Evolutionary conservation across 2,113 vertebrate species (phyloP).

Genomic region (Clinocottus analis): DNA sequence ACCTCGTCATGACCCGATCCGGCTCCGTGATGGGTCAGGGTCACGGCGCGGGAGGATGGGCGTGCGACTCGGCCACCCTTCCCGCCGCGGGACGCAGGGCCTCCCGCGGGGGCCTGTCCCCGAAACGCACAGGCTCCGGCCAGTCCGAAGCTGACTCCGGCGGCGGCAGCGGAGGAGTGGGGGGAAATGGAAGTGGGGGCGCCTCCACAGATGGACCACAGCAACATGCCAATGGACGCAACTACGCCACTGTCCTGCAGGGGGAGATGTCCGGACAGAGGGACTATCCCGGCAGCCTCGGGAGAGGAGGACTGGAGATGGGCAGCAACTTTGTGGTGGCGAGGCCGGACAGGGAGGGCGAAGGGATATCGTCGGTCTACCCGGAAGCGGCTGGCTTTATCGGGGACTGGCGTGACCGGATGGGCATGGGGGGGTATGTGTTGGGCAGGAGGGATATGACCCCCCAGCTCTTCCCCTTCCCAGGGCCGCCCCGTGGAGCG

Average conservation of each 20-base stretch:
- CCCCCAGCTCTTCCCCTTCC: constrained; percentile 82
- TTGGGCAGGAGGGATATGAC: constrained; percentile 83
- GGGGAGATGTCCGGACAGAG: constrained; percentile 72
- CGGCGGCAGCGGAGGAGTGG: constrained; percentile 29
- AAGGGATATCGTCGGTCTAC: constrained; percentile 78
- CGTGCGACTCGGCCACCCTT: constrained; percentile 81
- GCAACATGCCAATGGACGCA: constrained; percentile 62
- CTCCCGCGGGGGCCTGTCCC: constrained; percentile 69
- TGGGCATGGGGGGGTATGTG: constrained; percentile 79
- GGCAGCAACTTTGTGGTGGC: constrained; percentile 82
- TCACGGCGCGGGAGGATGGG: constrained; percentile 71
- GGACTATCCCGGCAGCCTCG: constrained; percentile 77
- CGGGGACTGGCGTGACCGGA: constrained; percentile 82
- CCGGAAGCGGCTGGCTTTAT: constrained; percentile 77
- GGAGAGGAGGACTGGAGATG: constrained; percentile 81
- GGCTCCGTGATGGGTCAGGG: constrained; percentile 75
- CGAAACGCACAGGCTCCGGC: constrained; percentile 61
- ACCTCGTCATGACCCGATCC: constrained; percentile 83
- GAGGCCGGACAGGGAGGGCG: constrained; percentile 77
- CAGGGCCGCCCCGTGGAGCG: constrained; percentile 74
- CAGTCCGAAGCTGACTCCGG: constrained; percentile 61
- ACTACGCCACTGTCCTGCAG: constrained; percentile 71
- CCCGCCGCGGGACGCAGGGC: constrained; percentile 76
- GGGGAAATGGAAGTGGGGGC: constrained; percentile 23
- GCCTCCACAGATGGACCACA: constrained; percentile 69